Base-by-base conservation (phyloP, 2,113 vertebrate species). In the Rhinolophus sinicus region DNA sequence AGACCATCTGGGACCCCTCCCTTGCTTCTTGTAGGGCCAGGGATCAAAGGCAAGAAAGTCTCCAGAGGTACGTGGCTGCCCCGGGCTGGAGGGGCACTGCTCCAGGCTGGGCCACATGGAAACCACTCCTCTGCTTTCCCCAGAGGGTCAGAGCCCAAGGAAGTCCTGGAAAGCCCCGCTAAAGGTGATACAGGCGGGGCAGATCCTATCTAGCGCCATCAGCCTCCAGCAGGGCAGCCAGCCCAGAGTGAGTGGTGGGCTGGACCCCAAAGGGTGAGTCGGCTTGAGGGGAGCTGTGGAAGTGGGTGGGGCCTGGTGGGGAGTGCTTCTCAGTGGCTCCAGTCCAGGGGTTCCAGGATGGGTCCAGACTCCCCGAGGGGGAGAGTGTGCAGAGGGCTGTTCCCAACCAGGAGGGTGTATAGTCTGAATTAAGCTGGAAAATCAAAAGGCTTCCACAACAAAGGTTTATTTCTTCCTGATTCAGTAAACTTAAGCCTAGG, bases 191-290 rank as follows among this genome's bases (percentile, higher is more conserved):
- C 38, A 0, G 35, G 0, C 14, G 11, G 44, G n/a, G 24, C 78
- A 21, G 6, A 0, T 0, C 10, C 10, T n/a, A 4, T 15, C 69
- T 4, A 30, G 7, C 40, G 13, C 15, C 5, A 13, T 14, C 38
- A 80, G 2, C 47, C 19, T 26, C 19, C 89, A 70, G 30, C 12
- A 38, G 14, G 9, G 9, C 54, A 72, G 12, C 19, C 92, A 50
- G 24, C 8, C 54, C 60, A 82, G 81, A 0, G 0, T 35, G 70
- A 13, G 30, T 28, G 52, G 33, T 0, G 1, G 28, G 4, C 15
- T 72, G 50, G 90, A 94, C 2, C 21, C 22, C 54, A 52, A 54
- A 67, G 4, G 26, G 97, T 98, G 94, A 97, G 97, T 94, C 72
- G 76, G 19, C 14, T 33, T n/a, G 18, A 0, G 18, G 44, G 33